These are phyloP conservation scores for Palythoa caribaeorum DNA, from an alignment of 92 coral and sea anemone species.

Conservation along the genomic window DNA sequence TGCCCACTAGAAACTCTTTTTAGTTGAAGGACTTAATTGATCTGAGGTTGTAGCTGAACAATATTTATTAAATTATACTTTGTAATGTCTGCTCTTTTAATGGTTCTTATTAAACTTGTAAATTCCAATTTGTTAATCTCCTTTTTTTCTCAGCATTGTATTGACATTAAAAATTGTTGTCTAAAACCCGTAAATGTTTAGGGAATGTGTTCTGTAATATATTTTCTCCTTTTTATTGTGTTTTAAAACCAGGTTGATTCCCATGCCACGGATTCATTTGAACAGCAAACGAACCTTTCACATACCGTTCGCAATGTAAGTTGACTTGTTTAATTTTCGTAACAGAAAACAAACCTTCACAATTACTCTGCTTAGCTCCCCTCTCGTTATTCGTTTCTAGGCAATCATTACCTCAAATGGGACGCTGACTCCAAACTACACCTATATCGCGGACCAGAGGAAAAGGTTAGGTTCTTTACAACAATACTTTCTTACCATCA, in stretches of 20 bases:
- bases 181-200: too few relatives aligned
- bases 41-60: too few relatives aligned
- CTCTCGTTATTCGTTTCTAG: constrained; percentile 36
- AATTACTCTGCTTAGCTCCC: not conserved
- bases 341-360: too few relatives aligned
- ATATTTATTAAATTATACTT: too few relatives aligned
- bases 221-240: not conserved
- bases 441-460: constrained; percentile 88
- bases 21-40: too few relatives aligned
- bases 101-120: too few relatives aligned
- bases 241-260: constrained; percentile 74
- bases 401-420: constrained; percentile 95
- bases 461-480: constrained; percentile 71
- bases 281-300: constrained; percentile 74
- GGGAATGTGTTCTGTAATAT: not conserved
- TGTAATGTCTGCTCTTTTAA: too few relatives aligned
- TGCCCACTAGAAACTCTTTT: too few relatives aligned
- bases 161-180: too few relatives aligned
- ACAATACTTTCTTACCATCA: not conserved
- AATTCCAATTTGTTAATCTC: too few relatives aligned
- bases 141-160: too few relatives aligned
- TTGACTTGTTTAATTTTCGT: not conserved
- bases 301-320: constrained; percentile 86
- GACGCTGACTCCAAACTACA: constrained; percentile 80
- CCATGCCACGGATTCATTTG: constrained; percentile 83